Percentiles rank a stretch among this genome's conserved stretches.
Evolutionary conservation across 2,797 vertebrate genomes (phyloP).

Genomic region (Syngnathus acus): DNA sequence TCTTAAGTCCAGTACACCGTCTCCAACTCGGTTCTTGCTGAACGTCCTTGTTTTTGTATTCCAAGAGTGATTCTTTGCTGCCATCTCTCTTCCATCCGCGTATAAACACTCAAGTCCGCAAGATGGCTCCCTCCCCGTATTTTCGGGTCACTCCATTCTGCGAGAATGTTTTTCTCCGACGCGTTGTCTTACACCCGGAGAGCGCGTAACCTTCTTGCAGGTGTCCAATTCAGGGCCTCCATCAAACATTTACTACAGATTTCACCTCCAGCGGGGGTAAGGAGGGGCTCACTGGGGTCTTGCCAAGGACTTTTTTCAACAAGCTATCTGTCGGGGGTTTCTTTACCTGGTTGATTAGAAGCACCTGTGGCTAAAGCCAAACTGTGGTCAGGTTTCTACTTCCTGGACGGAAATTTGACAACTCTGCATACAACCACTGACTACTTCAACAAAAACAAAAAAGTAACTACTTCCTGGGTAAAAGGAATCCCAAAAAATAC

Average conservation of each 20-base stretch:
- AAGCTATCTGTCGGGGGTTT: too few relatives aligned
- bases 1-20: too few relatives aligned
- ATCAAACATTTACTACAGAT: constrained; percentile 77
- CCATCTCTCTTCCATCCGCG: constrained; percentile 53
- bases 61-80: constrained; percentile 59
- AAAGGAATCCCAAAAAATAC: too few relatives aligned
- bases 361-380: too few relatives aligned
- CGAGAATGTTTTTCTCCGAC: constrained; percentile 59
- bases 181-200: constrained; percentile 65
- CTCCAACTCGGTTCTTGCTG: too few relatives aligned
- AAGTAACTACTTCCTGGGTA: too few relatives aligned
- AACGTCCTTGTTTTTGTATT: not conserved
- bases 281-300: constrained; percentile 73
- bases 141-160: constrained; percentile 57
- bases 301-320: constrained; percentile 45
- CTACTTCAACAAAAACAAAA: too few relatives aligned
- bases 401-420: too few relatives aligned
- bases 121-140: constrained; percentile 24
- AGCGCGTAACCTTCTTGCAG: constrained; percentile 65
- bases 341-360: too few relatives aligned
- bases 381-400: too few relatives aligned
- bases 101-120: not conserved
- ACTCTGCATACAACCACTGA: too few relatives aligned
- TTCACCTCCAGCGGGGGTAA: constrained; percentile 70
- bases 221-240: constrained; percentile 74